Evolutionary conservation across 2,888 invertebrate genomes (phyloP).

Genomic region (Drosophila anomalipes): DNA sequence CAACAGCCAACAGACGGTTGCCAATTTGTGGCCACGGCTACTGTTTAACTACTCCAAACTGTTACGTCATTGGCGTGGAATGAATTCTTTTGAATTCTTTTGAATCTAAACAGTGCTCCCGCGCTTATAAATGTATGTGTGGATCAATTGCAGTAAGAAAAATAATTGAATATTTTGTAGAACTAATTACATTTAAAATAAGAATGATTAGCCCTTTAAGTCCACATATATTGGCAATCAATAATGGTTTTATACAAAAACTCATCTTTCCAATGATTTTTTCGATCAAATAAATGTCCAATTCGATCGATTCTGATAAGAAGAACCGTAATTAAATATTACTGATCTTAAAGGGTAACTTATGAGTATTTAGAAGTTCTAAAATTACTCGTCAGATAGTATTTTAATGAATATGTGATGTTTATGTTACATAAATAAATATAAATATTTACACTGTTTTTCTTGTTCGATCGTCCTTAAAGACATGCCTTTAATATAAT

Average conservation of each 20-base stretch:
- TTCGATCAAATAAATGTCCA: not conserved
- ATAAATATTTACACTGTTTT: not conserved
- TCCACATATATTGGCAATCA: not conserved
- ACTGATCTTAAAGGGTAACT: not conserved
- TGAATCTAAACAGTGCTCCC: slow-evolving; percentile 24
- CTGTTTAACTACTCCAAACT: slow-evolving; percentile 71
- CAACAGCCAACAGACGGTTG: slow-evolving; percentile 45
- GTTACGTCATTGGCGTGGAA: slow-evolving; percentile 70
- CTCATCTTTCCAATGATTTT: not conserved
- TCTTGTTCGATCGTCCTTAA: not conserved
- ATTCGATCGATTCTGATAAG: not conserved
- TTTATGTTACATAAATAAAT: not conserved
- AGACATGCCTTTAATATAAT: not conserved
- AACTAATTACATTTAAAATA: not conserved
- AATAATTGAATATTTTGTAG: not conserved
- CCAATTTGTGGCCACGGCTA: slow-evolving; percentile 66
- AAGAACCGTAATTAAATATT: not conserved
- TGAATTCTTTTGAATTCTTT: slow-evolving; percentile 35
- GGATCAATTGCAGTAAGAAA: not conserved
- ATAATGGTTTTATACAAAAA: not conserved
- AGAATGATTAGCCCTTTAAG: not conserved
- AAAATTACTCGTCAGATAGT: not conserved
- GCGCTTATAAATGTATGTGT: slow-evolving; percentile 11
- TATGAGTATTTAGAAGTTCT: not conserved
- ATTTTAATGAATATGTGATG: not conserved